A percentile compares a stretch with the other conserved stretches of the same genome.
Conservation (phyloP, 1,140 invertebrate genomes). For the Sarcophaga peregrina region DNA sequence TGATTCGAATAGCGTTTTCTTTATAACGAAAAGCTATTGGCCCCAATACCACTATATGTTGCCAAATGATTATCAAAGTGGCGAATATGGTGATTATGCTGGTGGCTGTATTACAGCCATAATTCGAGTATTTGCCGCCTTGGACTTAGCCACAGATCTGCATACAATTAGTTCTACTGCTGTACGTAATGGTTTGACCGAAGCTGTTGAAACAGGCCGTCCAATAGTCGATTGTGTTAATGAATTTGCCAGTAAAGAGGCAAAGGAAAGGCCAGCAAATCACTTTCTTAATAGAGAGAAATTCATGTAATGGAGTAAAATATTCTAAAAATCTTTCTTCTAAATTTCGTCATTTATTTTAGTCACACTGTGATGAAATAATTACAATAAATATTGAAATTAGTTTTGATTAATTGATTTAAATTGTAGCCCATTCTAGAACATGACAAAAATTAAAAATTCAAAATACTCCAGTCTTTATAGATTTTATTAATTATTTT, state of each 20-base stretch:
- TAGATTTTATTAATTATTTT: no score
- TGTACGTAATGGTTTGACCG: constrained; percentile 72
- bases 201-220: constrained; percentile 68
- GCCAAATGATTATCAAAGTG: constrained; percentile 80
- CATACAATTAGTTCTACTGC: constrained; percentile 72
- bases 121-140: constrained; percentile 74
- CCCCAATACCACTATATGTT: constrained; percentile 81
- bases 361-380: no score
- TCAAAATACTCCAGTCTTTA: no score
- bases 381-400: no score
- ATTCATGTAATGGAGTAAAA: constrained; percentile 57
- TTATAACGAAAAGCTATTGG: constrained; percentile 80
- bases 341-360: no score
- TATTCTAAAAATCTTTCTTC: no score
- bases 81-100: constrained; percentile 80
- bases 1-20: constrained; percentile 78
- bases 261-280: constrained; percentile 65
- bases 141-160: constrained; percentile 73
- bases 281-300: constrained; percentile 69
- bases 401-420: no score
- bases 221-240: constrained; percentile 70
- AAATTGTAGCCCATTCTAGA: no score
- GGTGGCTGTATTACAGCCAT: constrained; percentile 73
- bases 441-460: no score
- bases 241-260: constrained; percentile 62